A percentile compares a stretch with the other conserved stretches of the same genome.
These are phyloP conservation scores for Rhombomys opimus DNA, from an alignment of 2,113 vertebrate species.

Conservation along the genomic window DNA sequence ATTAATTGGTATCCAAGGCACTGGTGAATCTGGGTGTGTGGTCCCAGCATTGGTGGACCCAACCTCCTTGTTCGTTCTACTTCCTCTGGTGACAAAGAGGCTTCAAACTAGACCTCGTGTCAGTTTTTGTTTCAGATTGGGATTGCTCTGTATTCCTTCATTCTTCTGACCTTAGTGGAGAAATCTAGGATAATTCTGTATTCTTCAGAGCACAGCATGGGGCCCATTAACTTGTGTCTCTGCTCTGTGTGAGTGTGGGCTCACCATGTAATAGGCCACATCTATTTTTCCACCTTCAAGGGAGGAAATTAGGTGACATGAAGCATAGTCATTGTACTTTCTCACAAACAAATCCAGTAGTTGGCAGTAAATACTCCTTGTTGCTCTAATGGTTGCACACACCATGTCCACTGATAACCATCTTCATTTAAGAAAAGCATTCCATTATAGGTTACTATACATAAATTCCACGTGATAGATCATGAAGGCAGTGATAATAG, in stretches of 20 bases:
- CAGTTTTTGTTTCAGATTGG: not conserved
- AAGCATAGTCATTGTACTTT: not conserved
- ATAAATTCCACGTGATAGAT: not conserved
- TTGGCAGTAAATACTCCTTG: not conserved
- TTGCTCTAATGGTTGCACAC: not conserved
- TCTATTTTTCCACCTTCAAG: not conserved
- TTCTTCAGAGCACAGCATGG: not conserved
- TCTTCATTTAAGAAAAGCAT: not conserved
- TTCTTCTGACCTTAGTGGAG: not conserved
- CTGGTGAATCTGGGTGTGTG: not conserved
- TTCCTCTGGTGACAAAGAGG: not conserved
- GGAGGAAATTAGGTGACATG: not conserved
- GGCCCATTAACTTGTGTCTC: not conserved
- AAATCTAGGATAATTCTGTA: not conserved
- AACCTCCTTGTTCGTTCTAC: not conserved
- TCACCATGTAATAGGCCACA: not conserved
- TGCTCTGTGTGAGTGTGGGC: not conserved
- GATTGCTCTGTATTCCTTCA: not conserved
- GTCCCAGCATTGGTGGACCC: rapidly evolving
- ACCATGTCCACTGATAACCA: not conserved
- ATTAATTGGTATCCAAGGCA: not conserved
- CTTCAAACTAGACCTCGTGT: not conserved
- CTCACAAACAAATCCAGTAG: not conserved
- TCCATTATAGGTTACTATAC: not conserved
- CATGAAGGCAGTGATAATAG: not conserved